Evolutionary conservation across 2,888 invertebrate genomes (phyloP).

Genomic region (Scaptomyza polygonia): DNA sequence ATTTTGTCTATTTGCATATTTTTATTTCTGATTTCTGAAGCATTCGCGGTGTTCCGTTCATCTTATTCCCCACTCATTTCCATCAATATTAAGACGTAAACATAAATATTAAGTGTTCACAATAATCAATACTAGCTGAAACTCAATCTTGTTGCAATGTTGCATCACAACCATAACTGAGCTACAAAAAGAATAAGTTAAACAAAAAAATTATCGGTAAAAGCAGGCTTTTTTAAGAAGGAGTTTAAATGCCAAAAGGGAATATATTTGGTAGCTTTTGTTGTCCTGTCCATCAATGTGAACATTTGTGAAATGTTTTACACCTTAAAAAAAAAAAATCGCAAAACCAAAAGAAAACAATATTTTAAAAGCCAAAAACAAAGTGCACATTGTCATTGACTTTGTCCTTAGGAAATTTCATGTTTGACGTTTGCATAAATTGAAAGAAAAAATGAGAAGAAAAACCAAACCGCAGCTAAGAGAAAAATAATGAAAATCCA

Average conservation of each 20-base stretch:
- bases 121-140: neutral
- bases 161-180: neutral
- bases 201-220: neutral
- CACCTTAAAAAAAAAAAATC: conserved; percentile 31
- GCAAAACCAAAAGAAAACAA: conserved; percentile 9
- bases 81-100: too few species aligned
- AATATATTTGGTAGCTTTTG: conserved; percentile 7
- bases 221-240: neutral
- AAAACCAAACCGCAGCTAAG: conserved; percentile 3
- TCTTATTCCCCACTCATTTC: too few species aligned
- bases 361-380: conserved; percentile 31
- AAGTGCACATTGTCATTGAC: conserved; percentile 55
- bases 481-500: conserved; percentile 31
- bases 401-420: conserved; percentile 52
- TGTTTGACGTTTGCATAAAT: conserved; percentile 14
- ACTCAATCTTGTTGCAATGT: neutral
- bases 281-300: conserved; percentile 19
- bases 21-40: too few species aligned
- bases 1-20: too few species aligned
- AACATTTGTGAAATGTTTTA: conserved; percentile 28
- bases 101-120: too few species aligned
- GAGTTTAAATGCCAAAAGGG: neutral
- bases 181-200: neutral
- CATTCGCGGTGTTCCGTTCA: too few species aligned
- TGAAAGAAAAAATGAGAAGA: conserved; percentile 8